phyloP scores from a whole-genome alignment of 2,797 vertebrate genomes.

The Heteromormyrus szaboi region DNA sequence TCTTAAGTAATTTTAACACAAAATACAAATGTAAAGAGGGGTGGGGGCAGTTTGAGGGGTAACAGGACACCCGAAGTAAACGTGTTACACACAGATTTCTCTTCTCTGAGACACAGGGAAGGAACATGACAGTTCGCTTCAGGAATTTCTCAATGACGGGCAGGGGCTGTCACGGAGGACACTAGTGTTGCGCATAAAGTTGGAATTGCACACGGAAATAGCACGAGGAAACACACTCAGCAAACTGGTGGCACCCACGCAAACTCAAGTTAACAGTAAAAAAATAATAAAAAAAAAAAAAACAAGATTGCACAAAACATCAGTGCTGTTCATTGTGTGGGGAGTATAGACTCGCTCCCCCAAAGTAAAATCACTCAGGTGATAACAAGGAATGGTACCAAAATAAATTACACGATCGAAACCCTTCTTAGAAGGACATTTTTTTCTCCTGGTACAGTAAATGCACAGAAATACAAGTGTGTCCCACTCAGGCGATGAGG shows the following conservation, averaged over 20 bases:
- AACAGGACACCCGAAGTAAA: constrained; percentile 14
- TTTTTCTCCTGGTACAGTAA: constrained; percentile 25
- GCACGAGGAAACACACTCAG: constrained; percentile 42
- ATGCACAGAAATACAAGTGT: constrained; percentile 41
- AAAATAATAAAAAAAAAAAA: not conserved
- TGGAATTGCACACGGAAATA: constrained; percentile 17
- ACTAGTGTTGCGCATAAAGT: constrained; percentile 51
- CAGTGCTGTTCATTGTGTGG: constrained; percentile 48
- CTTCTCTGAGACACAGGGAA: constrained; percentile 56
- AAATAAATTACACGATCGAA: constrained; percentile 50
- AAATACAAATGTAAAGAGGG: constrained; percentile 61
- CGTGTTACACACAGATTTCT: constrained; percentile 34
- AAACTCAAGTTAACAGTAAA: not conserved
- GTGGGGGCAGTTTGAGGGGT: constrained; percentile 23
- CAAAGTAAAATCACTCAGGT: constrained; percentile 30
- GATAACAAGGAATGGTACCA: constrained; percentile 49
- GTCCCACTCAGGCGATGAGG: constrained; percentile 35
- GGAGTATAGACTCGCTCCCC: constrained; percentile 24
- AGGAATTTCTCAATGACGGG: constrained; percentile 41
- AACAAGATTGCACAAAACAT: constrained; percentile 50
- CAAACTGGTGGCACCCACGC: constrained; percentile 48
- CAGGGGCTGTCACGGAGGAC: constrained; percentile 27
- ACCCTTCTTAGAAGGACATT: constrained; percentile 38
- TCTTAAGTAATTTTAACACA: constrained; percentile 57
- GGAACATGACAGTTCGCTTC: constrained; percentile 49